These are phyloP conservation scores for Chlorodrepanis virens DNA, from an alignment of 2,113 vertebrate species.

Conservation along the genomic window DNA sequence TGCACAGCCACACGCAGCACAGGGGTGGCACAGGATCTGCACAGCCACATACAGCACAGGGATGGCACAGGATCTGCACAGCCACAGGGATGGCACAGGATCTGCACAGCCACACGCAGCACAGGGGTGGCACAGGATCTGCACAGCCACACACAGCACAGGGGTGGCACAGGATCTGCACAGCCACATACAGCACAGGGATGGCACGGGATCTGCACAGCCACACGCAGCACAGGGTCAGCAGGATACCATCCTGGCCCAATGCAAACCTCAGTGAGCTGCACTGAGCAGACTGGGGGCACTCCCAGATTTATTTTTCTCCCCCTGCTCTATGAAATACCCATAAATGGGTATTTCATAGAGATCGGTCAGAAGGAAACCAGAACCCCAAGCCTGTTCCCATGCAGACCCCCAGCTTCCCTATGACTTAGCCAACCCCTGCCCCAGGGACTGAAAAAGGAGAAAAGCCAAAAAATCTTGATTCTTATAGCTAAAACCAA, in stretches of 20 bases:
- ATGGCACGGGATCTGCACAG: too few species aligned
- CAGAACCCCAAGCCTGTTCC: not conserved
- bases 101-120: too few species aligned
- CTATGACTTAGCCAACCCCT: not conserved
- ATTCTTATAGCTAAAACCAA: constrained; percentile 52
- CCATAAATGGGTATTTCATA: not conserved
- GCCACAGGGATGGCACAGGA: too few species aligned
- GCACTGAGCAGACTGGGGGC: not conserved
- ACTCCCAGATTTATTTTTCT: not conserved
- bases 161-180: too few species aligned
- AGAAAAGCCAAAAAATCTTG: not conserved
- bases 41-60: too few species aligned
- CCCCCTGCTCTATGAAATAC: not conserved
- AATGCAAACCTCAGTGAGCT: not conserved
- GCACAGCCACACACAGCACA: too few species aligned
- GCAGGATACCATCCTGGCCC: not conserved
- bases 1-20: not conserved
- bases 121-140: not conserved
- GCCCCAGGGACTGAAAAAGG: not conserved
- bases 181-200: too few species aligned
- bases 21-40: too few species aligned
- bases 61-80: too few species aligned
- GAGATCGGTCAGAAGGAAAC: rapidly evolving
- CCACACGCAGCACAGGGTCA: not conserved
- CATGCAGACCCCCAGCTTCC: not conserved